Evolutionary conservation across 2,888 invertebrate species (phyloP), one percentile per base, ranked within the genome.

Genomic region (Chromoteleia sp.): DNA sequence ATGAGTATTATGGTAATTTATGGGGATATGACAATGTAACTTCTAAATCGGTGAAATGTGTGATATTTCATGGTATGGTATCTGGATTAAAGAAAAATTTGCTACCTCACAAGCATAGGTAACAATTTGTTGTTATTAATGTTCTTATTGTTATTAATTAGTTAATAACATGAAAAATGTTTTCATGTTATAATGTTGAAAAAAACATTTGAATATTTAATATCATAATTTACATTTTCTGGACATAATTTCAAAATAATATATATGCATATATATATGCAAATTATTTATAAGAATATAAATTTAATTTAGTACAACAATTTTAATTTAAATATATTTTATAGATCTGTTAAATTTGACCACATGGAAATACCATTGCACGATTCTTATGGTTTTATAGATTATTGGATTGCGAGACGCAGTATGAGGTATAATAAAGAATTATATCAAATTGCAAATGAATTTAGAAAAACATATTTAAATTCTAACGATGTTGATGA

Each of bases 361-460:
- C 96, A 96, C 89, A 97, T 96, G 10, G 98, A 98, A 92, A 96
- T 97, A 73, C 95, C 97, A 0, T 91, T 98, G 17, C 98, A 98
- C 89, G 96, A 98, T 87, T 92, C 93, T n/a, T 99, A 97, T 92
- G 98, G 98, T 0, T 95, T 95, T 45, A 92, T 92, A 67, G 92
- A 94, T 21, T 99, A 97, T 91, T 99, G 99, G 99, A 92, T 93
- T 84, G 97, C 96, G 15, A 93, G 97, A 78, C 94, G 97, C 85
- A 99, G 99, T 87, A 83, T 83, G 83, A 94, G 97, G 85, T 99
- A 98, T 90, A 95, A 96, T 74, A 92, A 93, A 56, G 91, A 94
- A 12, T 93, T 99, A 0, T 90, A 94, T 7, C 84, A 93, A 52
- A 93, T 95, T 33, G 98, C 97, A 0, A 93, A 94, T 63, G 90